Conservation (phyloP, 2,888 invertebrate species). For the Pristionchus japonicus region DNA sequence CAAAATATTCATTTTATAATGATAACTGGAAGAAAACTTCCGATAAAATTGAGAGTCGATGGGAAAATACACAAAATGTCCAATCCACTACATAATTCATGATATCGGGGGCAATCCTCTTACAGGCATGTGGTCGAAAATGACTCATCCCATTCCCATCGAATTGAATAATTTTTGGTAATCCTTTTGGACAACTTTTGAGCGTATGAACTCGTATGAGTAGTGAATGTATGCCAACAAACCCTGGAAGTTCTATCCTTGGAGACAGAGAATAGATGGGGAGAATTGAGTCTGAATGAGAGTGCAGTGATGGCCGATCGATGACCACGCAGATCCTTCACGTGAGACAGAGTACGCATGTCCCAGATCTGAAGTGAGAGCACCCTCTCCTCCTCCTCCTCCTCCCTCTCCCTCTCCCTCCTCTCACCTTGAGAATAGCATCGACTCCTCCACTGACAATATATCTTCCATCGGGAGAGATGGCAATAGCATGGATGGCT, state of each 20-base stretch:
- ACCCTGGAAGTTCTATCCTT: constrained; percentile 68
- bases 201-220: background rate
- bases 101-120: background rate
- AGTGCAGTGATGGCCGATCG: constrained; percentile 66
- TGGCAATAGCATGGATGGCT: constrained; percentile 64
- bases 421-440: constrained; percentile 59
- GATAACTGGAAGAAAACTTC: background rate
- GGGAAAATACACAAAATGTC: background rate
- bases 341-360: constrained; percentile 61
- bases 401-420: background rate
- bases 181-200: background rate
- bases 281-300: constrained; percentile 62
- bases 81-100: background rate
- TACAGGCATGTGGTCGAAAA: background rate
- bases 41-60: background rate
- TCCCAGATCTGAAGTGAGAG: constrained; percentile 61
- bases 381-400: no score
- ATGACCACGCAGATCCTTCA: constrained; percentile 67
- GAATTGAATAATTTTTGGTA: background rate
- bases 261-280: constrained; percentile 69
- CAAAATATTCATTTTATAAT: background rate
- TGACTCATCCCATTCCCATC: background rate
- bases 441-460: constrained; percentile 70
- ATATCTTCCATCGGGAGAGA: constrained; percentile 68
- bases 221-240: background rate